Conservation (phyloP, 2,797 vertebrate genomes). For the Falco biarmicus region DNA sequence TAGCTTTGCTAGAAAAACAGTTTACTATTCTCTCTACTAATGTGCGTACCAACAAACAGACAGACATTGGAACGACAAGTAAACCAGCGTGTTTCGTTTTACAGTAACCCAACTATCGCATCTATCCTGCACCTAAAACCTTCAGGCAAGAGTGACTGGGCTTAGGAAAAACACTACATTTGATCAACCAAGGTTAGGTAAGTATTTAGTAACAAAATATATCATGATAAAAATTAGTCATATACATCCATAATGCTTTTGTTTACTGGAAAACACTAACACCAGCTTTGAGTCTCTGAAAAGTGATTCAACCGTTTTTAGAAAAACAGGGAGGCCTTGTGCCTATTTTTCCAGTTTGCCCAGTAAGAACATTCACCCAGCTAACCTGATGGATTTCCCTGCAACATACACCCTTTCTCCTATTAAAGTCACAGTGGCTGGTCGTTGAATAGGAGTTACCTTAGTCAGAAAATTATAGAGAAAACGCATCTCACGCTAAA, state of each 20-base stretch:
- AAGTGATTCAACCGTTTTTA: not conserved
- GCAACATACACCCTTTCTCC: not conserved
- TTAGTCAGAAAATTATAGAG: conserved; percentile 28
- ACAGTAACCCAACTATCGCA: not conserved
- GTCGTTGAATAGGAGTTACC: not conserved
- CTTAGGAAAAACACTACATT: not conserved
- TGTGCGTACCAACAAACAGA: not conserved
- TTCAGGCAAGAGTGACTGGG: not conserved
- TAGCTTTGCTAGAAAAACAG: not conserved
- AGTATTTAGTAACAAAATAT: not conserved
- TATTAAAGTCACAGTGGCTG: not conserved
- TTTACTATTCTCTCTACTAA: not conserved
- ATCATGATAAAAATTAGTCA: not conserved
- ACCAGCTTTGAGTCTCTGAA: not conserved
- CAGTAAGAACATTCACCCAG: not conserved
- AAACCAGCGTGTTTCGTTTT: rapidly evolving
- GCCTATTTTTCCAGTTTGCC: not conserved
- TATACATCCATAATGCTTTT: not conserved
- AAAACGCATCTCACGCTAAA: conserved; percentile 3
- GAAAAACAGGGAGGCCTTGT: rapidly evolving
- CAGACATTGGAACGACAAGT: rapidly evolving
- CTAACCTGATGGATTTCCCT: not conserved
- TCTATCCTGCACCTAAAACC: not conserved
- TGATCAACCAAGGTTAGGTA: not conserved
- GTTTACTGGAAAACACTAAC: not conserved